Conservation (phyloP, 2,888 invertebrate genomes). For the Amphipoea oculea region DNA sequence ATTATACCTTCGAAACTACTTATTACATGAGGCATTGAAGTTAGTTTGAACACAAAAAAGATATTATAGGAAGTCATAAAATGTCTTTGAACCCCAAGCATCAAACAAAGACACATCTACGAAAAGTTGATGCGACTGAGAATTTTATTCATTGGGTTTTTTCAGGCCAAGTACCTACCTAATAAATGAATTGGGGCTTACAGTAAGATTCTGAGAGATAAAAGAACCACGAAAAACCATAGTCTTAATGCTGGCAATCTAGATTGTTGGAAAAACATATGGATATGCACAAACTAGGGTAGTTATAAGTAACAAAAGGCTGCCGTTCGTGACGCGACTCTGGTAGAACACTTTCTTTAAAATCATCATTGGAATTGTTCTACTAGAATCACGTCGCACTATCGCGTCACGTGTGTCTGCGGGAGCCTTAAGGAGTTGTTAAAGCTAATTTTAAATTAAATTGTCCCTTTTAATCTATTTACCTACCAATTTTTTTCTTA, state of each 20-base stretch:
- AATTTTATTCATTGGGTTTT: not conserved
- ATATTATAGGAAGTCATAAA: slow-evolving; percentile 10
- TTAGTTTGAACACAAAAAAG: slow-evolving; percentile 12
- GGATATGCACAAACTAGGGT: no score
- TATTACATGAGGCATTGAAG: not conserved
- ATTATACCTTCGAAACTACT: not conserved
- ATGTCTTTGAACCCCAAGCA: slow-evolving; percentile 5
- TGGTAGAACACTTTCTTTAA: not conserved
- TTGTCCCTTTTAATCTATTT: not conserved
- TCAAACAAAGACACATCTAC: slow-evolving; percentile 11
- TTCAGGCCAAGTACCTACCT: not conserved
- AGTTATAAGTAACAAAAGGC: no score
- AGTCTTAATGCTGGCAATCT: not conserved
- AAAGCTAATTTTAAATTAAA: not conserved
- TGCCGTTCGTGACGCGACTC: not conserved
- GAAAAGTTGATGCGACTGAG: not conserved
- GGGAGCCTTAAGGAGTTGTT: no score
- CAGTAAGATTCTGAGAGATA: not conserved
- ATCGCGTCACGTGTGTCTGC: no score
- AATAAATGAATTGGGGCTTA: not conserved
- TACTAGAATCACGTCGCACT: not conserved
- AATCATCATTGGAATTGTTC: not conserved
- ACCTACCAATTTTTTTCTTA: not conserved
- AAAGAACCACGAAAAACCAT: not conserved
- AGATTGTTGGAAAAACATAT: not conserved